Evolutionary conservation across 2,113 vertebrate species (phyloP), one percentile per base, ranked within the genome.

Genomic region (Poeciliopsis retropinna): DNA sequence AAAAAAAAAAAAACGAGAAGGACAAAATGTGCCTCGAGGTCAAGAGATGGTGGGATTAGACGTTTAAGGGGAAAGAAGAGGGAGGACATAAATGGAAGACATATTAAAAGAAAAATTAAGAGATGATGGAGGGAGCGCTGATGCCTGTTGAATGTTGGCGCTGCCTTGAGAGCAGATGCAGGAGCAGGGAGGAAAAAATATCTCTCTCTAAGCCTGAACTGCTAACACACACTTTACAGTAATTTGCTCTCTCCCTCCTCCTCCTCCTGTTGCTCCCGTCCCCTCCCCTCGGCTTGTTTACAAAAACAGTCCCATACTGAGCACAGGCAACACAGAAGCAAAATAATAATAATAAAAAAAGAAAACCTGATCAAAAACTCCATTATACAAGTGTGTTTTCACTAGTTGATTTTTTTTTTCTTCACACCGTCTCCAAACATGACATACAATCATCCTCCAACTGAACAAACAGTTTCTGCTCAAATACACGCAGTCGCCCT

Each of bases 101-200:
- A 14, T 41, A 47, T 47, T 47, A 47, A 47, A 47, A 47, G 44
- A 29, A 68, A 70, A 30, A 32, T 28, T n/a, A 32, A 37, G 30
- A 27, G 54, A 76, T 57, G 82, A 77, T 60, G 64, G 75, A 73
- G 64, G 71, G 65, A 75, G 78, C 31, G 0, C 25, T 78, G 71
- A 86, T 79, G 97, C 96, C 95, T 92, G 75, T 91, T 93, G 90
- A 82, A 92, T 90, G 84, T 67, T 82, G 80, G 82, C 67, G 71
- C 82, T 85, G 84, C 83, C 85, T 88, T 27, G 80, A 79, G 70
- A 92, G 88, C 89, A 92, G 90, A 89, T 74, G 81, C 79, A 73
- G 85, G 70, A 68, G 60, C 73, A 83, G 73, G 66, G 75, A 88
- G 77, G 51, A 57, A 77, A 77, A 86, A 87, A 89, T 70, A 82